phyloP scores from a whole-genome alignment of 2,113 vertebrate species.

The Psilopsiagon aurifrons region DNA sequence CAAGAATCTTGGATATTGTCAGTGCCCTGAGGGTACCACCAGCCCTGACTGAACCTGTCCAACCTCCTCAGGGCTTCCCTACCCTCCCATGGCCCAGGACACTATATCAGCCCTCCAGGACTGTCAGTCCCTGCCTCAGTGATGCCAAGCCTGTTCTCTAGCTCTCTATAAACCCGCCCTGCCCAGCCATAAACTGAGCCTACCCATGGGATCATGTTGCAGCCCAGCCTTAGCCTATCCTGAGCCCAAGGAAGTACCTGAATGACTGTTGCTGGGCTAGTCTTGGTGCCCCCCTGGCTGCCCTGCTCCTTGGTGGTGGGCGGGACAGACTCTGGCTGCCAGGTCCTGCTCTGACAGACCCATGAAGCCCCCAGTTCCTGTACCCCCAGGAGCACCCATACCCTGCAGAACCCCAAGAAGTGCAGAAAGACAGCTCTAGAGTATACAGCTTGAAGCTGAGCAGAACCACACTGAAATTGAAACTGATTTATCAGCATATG shows the following conservation, averaged over 20 bases:
- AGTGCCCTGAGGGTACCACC: not conserved
- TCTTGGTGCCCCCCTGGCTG: accelerated
- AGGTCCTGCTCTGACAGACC: accelerated
- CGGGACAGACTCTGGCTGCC: not conserved
- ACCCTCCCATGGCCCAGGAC: not conserved
- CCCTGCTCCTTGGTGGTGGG: no score
- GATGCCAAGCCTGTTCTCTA: accelerated
- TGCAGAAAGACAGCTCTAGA: not conserved
- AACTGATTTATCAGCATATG: not conserved
- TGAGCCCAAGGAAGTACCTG: accelerated
- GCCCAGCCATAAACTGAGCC: accelerated
- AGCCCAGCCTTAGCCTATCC: not conserved
- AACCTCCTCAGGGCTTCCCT: not conserved
- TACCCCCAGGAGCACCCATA: accelerated
- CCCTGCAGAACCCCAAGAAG: not conserved
- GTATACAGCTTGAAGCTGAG: not conserved
- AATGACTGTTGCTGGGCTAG: not conserved
- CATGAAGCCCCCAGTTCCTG: accelerated
- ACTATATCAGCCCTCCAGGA: accelerated
- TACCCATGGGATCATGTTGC: accelerated
- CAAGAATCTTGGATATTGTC: not conserved
- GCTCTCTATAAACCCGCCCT: not conserved
- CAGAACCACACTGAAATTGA: not conserved
- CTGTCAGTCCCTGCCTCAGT: accelerated
- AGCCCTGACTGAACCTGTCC: not conserved